Base-by-base conservation (phyloP, 1,140 invertebrate genomes). In the Babylonia areolata region DNA sequence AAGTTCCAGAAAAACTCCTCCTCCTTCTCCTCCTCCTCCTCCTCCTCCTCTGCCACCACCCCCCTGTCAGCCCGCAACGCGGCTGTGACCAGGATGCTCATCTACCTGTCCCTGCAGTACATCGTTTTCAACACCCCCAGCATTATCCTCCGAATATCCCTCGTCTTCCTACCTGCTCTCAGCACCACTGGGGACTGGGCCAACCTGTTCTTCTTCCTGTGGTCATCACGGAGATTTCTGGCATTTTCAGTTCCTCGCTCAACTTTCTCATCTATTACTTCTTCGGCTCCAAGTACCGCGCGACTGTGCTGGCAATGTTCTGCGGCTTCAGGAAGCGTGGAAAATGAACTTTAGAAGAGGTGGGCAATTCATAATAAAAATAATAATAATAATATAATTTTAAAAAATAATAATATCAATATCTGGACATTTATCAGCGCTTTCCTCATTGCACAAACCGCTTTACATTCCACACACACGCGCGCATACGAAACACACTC, bases 21-120 rank as follows among this genome's bases (percentile, higher is more conserved):
- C n/a, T n/a, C n/a, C n/a, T n/a, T n/a, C n/a, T n/a, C n/a, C n/a
- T 75, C 11, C 11, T 17, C 33, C 31, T 0, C 75, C 23, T 78
- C 75, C 35, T 39, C 75, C 17, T 28, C 33, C 75, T 46, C 42
- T 15, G 15, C 42, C 42, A 46, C 42, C 5, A 15, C 51, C 5
- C 23, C 42, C 42, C 75, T 37, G 11, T 78, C 35, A 1, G 20
- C 35, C 6, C 23, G 40, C 1, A 33, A 78, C 23, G 0, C 37
- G 0, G 75, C 17, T 40, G 31, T 78, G 75, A 78, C 75, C 33
- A 78, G 33, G 33, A 78, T 78, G 75, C 33, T 78, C 31, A 78
- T 42, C 40, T 78, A 78, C 75, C 75, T 78, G 75, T 78, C 75
- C 0, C 9, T 78, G 1, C 75, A 78, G 75, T 78, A 35, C 75